Base-by-base conservation (phyloP, 2,888 invertebrate species). In the Epinotia bilunana region DNA sequence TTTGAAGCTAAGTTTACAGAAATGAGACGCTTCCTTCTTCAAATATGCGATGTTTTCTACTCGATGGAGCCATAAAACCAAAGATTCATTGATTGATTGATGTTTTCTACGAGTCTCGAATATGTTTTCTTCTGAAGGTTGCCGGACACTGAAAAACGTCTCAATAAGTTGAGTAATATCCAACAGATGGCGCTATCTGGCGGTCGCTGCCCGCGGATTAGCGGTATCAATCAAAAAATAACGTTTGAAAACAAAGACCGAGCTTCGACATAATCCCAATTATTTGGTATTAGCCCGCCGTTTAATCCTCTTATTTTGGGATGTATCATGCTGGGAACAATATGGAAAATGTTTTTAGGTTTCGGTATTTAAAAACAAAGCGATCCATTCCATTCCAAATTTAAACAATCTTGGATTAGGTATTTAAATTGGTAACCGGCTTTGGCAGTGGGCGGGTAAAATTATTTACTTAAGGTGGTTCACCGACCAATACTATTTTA, bases 291-390 rank as follows among this genome's bases (percentile, higher is more conserved):
- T 74, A 80, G 76, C 77, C 67, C 74, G 55, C 49, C 33, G 43
- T 20, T 53, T 79, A 79, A 80, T 78, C 77, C 80, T 72, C 62
- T 78, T 79, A 79, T 77, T 79, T 77, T 53, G 73, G 78, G 76
- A 78, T 68, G 64, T 58, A 76, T 72, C 73, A 68, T 69, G 64
- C 23, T 64, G 61, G 62, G 62, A 61, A 74, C 28, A 67, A 67
- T 71, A 71, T 67, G 62, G 65, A 12, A 71, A 67, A 46, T 60
- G 60, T 65, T 75, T 74, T 69, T 33, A 49, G 57, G 13, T 20
- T 43, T 49, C 18, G 63, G 70, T 58, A 70, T 69, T 72, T 63
- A 12, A 74, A 63, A 73, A 73, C 53, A 61, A 70, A 62, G 39
- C 57, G 18, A 61, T 13, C 39, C 49, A 5, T 39, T 57, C 65